Evolutionary conservation across 2,888 invertebrate genomes (phyloP).

Genomic region (Tiliacea aurago): DNA sequence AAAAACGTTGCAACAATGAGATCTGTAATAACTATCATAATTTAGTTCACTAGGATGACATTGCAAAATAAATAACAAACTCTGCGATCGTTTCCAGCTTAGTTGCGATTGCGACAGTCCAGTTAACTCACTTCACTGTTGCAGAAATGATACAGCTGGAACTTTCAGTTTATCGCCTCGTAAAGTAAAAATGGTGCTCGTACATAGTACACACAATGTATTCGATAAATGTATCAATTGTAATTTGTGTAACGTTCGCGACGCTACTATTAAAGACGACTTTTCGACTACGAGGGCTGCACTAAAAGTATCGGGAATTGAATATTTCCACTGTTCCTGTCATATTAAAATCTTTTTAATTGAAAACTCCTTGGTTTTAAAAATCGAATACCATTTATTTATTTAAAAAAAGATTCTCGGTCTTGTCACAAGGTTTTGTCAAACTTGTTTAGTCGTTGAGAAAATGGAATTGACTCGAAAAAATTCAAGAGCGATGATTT

Average conservation of each 20-base stretch:
- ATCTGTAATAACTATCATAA: neutral
- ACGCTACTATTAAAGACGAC: neutral
- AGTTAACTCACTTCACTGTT: conserved; percentile 11
- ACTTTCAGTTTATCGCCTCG: neutral
- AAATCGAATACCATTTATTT: no score
- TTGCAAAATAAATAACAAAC: neutral
- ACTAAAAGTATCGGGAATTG: no score
- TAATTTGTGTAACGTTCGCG: neutral
- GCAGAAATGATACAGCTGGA: conserved; percentile 7
- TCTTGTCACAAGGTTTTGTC: no score
- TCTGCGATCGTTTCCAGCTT: conserved; percentile 12
- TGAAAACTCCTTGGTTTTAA: no score
- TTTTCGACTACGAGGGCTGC: neutral
- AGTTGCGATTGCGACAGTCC: conserved; percentile 11
- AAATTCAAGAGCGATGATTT: no score
- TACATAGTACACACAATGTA: neutral
- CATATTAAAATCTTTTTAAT: no score
- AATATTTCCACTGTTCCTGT: no score
- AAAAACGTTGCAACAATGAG: neutral
- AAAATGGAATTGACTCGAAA: no score
- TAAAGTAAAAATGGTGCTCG: conserved; percentile 9
- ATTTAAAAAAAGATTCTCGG: no score
- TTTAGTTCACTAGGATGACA: neutral
- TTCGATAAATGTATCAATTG: neutral
- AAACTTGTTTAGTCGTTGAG: no score